Base-by-base conservation (phyloP, 2,888 invertebrate genomes). In the Caenorhabditis sinica region DNA sequence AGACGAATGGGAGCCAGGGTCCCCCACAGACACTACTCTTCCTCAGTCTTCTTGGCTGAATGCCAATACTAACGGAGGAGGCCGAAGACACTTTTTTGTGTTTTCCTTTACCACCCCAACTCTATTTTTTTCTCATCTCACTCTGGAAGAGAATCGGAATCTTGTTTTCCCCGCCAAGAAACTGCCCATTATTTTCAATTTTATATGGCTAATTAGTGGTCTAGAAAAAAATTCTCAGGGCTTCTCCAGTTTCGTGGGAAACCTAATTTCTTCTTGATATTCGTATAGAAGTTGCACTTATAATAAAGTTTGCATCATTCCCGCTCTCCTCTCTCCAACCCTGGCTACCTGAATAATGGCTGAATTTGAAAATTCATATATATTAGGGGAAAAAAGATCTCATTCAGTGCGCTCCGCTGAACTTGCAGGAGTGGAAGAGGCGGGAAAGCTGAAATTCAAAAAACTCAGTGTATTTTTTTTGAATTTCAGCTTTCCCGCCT, bases 21-120 rank as follows among this genome's bases (percentile, higher is more conserved):
- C 68, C 49, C 23, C 63, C 11, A 40, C 40, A n/a, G n/a, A 40
- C 61, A 33, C 40, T 40, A 36, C 33, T 45, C 28, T 49, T 61
- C 63, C 45, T 51, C 61, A 23, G 61, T 63, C 49, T 61, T 63
- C 61, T 51, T 76, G 68, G 76, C 68, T 58, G 77, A 66, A 77
- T 77, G 68, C 69, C 77, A 77, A 66, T 77, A 77, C 77, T 77
- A 68, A 65, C 49, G 45, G 75, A 75, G 49, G 23, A 75, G 49
- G 23, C 36, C 63, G 63, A 65, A 58, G 61, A 49, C 17, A n/a
- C 53, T 43, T 66, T 60, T 60, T 30, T 68, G 61, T 51, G 61
- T 74, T 63, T 73, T 73, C 51, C 56, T 40, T 28, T 30, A 23
- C 17, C 33, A 15, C 40, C 28, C 20, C 30, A 49, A n/a, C n/a